phyloP scores from a whole-genome alignment of 2,888 invertebrate species.

The Aquatica leii region DNA sequence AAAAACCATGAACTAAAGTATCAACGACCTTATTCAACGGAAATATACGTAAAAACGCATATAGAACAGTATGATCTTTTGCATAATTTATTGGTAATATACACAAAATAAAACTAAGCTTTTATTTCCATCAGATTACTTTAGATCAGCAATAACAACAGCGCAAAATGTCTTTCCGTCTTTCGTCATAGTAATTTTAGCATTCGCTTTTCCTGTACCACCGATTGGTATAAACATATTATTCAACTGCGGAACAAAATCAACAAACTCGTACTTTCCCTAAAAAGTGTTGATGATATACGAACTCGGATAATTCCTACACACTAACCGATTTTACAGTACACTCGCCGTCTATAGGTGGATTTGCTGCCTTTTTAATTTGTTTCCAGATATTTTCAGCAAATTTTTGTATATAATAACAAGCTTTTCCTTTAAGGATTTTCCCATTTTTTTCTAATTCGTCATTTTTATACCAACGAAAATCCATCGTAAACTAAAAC shows the following conservation, averaged over 20 bases:
- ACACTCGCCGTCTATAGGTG: constrained; percentile 7
- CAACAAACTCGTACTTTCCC: constrained; percentile 12
- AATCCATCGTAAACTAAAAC: constrained; percentile 17
- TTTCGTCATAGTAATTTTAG: constrained; percentile 6
- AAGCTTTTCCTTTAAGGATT: constrained; percentile 22
- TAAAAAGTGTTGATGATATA: not conserved
- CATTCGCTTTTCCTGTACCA: not conserved
- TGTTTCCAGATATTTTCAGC: constrained; percentile 13
- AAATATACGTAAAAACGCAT: too few relatives aligned
- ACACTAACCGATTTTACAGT: not conserved
- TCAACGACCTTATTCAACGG: too few relatives aligned
- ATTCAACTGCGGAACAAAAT: not conserved
- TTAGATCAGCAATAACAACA: not conserved
- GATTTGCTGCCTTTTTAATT: constrained; percentile 15
- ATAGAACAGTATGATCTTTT: too few relatives aligned
- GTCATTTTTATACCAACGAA: constrained; percentile 16
- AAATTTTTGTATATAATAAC: constrained; percentile 23
- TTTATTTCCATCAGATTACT: too few relatives aligned
- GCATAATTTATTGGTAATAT: too few relatives aligned
- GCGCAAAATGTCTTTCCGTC: constrained; percentile 3
- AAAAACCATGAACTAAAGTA: too few relatives aligned
- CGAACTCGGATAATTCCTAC: not conserved
- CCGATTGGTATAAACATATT: constrained; percentile 1
- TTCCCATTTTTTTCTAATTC: constrained; percentile 13
- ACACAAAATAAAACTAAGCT: too few relatives aligned